Base-by-base conservation (phyloP, 2,113 vertebrate species). In the Pleuronectes platessa region DNA sequence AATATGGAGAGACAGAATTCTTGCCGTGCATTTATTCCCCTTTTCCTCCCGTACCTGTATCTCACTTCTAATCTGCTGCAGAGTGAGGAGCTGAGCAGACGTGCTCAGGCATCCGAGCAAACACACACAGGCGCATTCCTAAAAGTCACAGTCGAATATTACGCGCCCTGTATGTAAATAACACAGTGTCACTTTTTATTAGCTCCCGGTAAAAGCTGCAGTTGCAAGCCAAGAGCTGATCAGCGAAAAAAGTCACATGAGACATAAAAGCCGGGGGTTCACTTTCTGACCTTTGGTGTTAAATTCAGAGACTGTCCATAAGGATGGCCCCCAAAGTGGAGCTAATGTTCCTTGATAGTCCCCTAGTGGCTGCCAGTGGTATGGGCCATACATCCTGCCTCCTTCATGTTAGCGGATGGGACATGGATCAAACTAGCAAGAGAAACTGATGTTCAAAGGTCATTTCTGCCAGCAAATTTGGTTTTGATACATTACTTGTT, bases 171-270 rank as follows among this genome's bases (percentile, higher is more conserved):
- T 42, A 24, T 40, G 17, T 40, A 20, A 76, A 76, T 54, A 68
- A 23, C 18, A 68, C 53, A 4, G 18, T 72, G 62, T 67, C 56
- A 47, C 55, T 61, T 61, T 53, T 47, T 68, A 71, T 27, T 20
- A 35, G 13, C 35, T 21, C 24, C 3, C n/a, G 9, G 12, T 74
- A 37, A 71, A 68, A 37, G 13, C 24, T 62, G 35, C 20, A 14
- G 14, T 2, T 47, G 53, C 12, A 37, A 54, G 14, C 18, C 20
- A 14, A 23, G 12, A 31, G 49, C 13, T 9, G 9, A 53, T 51
- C 45, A 40, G 21, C 13, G 56, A 31, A 27, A 1, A 1, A 37
- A 12, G 7, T 47, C 11, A 9, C 42, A 18, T 35, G 11, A 45
- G 20, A 49, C 40, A 11, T n/a, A 18, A 18, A 42, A 45, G n/a